These are phyloP conservation scores for Acanthosepion lycidas DNA, from an alignment of 2,888 invertebrate genomes.

Conservation along the genomic window DNA sequence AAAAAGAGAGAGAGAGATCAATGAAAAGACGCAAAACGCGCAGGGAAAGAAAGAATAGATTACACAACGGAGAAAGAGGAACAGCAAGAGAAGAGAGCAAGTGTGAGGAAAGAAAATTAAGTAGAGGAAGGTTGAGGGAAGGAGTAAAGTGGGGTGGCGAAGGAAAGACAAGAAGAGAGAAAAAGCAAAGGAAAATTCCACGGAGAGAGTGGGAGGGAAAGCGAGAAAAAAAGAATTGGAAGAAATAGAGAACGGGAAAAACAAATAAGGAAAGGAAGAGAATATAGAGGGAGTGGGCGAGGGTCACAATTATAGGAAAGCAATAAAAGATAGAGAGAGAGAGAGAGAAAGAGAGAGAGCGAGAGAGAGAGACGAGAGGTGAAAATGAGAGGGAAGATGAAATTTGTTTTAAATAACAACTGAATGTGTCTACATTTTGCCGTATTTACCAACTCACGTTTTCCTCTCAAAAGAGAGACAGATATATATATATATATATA, in stretches of 20 bases:
- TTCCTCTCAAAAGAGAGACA: background rate
- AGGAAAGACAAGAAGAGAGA: background rate
- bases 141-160: background rate
- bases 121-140: no score
- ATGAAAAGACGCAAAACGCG: no score
- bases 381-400: no score
- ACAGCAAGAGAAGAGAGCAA: background rate
- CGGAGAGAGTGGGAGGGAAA: background rate
- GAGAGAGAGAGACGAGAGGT: background rate
- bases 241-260: no score
- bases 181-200: background rate
- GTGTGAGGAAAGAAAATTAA: no score
- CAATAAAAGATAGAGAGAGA: no score
- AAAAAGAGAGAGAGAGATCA: no score
- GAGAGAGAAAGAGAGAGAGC: background rate
- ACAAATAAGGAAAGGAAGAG: background rate
- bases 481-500: background rate
- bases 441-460: no score
- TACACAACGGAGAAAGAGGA: background rate
- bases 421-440: no score
- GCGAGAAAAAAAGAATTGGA: background rate
- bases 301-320: no score
- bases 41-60: no score
- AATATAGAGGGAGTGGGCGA: background rate
- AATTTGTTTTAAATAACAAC: no score